phyloP scores from a whole-genome alignment of 2,113 vertebrate genomes.

The Anser cygnoides region DNA sequence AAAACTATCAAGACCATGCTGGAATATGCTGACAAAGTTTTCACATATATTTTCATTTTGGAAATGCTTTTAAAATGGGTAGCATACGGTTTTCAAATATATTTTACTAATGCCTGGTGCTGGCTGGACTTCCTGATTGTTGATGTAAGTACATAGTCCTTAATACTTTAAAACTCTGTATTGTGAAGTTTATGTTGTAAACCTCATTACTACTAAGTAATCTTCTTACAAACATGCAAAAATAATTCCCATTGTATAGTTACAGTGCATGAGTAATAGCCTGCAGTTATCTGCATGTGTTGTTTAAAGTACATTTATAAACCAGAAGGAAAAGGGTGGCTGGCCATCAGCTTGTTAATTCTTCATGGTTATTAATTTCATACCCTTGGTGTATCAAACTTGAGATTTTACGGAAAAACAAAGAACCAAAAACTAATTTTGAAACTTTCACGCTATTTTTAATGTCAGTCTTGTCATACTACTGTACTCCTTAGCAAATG shows the following conservation, averaged over 20 bases:
- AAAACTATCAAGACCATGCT: conserved; percentile 90
- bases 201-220: not conserved
- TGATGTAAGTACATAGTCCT: conserved; percentile 83
- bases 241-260: not conserved
- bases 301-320: not conserved
- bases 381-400: not conserved
- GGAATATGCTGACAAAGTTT: conserved; percentile 96
- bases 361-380: not conserved
- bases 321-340: not conserved
- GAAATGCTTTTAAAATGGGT: conserved; percentile 99
- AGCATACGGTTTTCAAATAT: conserved; percentile 95
- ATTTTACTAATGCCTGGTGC: conserved; percentile 97
- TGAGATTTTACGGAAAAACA: not conserved
- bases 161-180: not conserved
- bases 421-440: not conserved
- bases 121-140: conserved; percentile 97
- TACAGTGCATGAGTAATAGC: not conserved
- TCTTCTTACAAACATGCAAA: not conserved
- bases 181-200: not conserved
- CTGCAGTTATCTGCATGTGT: not conserved
- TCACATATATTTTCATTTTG: conserved; percentile 96
- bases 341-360: not conserved
- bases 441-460: not conserved
- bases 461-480: not conserved
- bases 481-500: not conserved